Base-by-base conservation (phyloP, 2,113 vertebrate genomes). In the Porphyrio hochstetteri region DNA sequence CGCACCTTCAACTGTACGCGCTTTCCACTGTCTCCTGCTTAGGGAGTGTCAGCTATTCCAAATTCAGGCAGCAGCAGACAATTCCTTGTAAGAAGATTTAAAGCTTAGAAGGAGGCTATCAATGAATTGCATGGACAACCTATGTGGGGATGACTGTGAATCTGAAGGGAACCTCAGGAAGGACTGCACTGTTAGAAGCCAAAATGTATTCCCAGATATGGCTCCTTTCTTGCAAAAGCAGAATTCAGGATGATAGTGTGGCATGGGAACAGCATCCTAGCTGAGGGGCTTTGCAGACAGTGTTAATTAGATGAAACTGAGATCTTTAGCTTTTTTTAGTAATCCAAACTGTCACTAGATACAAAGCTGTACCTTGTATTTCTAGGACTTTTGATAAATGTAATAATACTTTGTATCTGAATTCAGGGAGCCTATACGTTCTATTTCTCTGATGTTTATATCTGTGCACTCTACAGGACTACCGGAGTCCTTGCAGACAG, bases 401-500 rank as follows among this genome's bases (percentile, higher is more conserved):
- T 9, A 25, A 31, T 25, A 24, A 2, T 72, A 74, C 38, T 67
- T 80, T 40, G 13, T 31, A 7, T 68, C 31, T 72, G 28, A 21
- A 33, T 71, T 57, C 65, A n/a, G 19, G 38, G 36, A 38, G 8
- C 57, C 16, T 86, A 21, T 31, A 6, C 17, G 55, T 86, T 25
- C 21, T 50, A 0, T 61, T 75, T 80, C 23, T 84, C 46, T 50
- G 31, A 15, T 38, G 42, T 85, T 64, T 52, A 1, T 31, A 35
- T 57, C 2, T 0, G 15, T 50, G 55, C 50, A n/a, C 8, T 40
- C 44, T 25, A 36, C 7, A 0, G 21, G 50, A 69, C 8, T 75
- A 8, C 18, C 21, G 24, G 20, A 13, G 24, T 59, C 33, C 50
- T 35, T 52, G n/a, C 68, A 40, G 17, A 19, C 0, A 0, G 23